phyloP scores from a whole-genome alignment of 2,888 invertebrate genomes.

The Panopea generosa region DNA sequence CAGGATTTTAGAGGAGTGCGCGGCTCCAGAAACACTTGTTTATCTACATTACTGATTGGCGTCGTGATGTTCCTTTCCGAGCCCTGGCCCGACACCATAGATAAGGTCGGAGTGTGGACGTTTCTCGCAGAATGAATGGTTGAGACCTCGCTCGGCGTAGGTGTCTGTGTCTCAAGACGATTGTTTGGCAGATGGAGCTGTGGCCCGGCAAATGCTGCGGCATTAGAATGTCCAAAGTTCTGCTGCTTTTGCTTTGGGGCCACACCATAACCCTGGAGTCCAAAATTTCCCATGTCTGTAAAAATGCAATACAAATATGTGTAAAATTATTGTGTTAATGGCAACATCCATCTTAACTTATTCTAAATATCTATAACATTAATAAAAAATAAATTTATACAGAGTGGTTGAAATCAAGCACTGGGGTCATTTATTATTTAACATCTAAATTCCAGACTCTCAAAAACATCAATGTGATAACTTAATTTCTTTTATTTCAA shows the following conservation, averaged over 20 bases:
- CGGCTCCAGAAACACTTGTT: constrained; percentile 78
- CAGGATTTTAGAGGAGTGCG: constrained; percentile 73
- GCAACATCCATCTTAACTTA: no score
- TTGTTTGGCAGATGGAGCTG: constrained; percentile 71
- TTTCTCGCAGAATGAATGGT: constrained; percentile 72
- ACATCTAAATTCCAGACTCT: no score
- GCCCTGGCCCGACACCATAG: constrained; percentile 61
- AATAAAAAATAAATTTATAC: no score
- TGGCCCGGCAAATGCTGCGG: constrained; percentile 52
- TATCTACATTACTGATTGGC: constrained; percentile 69
- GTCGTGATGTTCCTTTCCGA: constrained; percentile 69
- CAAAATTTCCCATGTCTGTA: constrained; percentile 23
- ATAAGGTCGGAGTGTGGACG: constrained; percentile 70
- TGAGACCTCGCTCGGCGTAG: constrained; percentile 81
- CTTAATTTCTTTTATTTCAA: no score
- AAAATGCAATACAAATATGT: no score
- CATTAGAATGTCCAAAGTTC: constrained; percentile 59
- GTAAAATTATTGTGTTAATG: neutral
- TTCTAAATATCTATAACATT: no score
- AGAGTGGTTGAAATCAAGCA: no score
- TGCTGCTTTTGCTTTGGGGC: constrained; percentile 52
- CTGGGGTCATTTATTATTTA: no score
- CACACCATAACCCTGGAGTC: constrained; percentile 52
- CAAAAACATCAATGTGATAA: no score
- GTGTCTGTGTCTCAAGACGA: constrained; percentile 76